Conservation (phyloP, 2,113 vertebrate species). For the Edolisoma coerulescens region DNA sequence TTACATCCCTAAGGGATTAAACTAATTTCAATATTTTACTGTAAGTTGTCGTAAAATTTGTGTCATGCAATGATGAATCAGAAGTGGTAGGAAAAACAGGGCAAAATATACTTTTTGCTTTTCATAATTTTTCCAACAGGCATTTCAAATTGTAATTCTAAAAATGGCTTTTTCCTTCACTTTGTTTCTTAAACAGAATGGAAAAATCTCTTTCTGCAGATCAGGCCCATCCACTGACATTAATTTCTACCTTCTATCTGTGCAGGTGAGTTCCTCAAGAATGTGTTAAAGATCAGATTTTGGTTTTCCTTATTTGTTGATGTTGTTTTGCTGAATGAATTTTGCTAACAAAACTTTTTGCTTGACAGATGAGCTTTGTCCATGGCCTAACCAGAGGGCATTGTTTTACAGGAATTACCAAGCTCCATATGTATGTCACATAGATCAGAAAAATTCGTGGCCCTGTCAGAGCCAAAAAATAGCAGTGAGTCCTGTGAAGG, state of each 20-base stretch:
- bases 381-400: not conserved
- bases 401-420: not conserved
- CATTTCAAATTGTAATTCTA: not conserved
- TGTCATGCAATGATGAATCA: not conserved
- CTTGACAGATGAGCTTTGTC: not conserved
- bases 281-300: not conserved
- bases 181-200: not conserved
- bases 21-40: not conserved
- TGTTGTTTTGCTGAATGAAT: not conserved
- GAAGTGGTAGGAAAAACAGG: not conserved
- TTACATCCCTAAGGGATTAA: conserved; percentile 16
- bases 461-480: not conserved
- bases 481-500: not conserved
- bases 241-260: not conserved
- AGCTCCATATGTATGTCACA: not conserved
- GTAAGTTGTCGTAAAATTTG: not conserved
- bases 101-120: not conserved
- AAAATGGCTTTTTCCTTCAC: not conserved
- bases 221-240: not conserved
- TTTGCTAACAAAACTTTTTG: not conserved
- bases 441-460: not conserved
- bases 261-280: not conserved
- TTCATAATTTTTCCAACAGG: not conserved
- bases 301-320: not conserved
- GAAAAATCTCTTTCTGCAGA: not conserved